Conservation (phyloP, 2,888 invertebrate genomes). For the Pasiphila rectangulata region DNA sequence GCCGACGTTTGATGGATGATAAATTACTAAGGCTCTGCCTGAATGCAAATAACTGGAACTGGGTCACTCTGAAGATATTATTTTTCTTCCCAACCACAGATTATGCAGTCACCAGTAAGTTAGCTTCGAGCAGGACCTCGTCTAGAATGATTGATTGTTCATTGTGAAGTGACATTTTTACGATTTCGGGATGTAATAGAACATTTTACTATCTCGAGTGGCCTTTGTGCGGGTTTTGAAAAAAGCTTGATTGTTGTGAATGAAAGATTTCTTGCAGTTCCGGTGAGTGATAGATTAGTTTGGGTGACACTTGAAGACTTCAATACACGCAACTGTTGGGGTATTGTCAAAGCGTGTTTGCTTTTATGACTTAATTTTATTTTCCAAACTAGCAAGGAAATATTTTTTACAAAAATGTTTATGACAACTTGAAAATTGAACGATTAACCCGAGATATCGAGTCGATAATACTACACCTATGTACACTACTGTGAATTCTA, state of each 20-base stretch:
- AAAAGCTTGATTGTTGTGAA: constrained; percentile 46
- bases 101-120: constrained; percentile 12
- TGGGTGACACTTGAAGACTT: constrained; percentile 35
- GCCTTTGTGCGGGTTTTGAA: constrained; percentile 56
- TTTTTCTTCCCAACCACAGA: constrained; percentile 64
- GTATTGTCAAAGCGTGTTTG: constrained; percentile 13
- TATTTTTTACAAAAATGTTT: not conserved
- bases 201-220: constrained; percentile 56
- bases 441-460: no score
- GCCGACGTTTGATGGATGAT: constrained; percentile 66
- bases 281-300: constrained; percentile 68
- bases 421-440: no score
- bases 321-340: constrained; percentile 7
- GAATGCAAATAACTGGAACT: constrained; percentile 77
- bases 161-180: constrained; percentile 69
- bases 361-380: constrained; percentile 6
- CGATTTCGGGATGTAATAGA: constrained; percentile 63
- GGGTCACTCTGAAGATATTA: constrained; percentile 67
- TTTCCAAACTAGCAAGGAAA: not conserved
- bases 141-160: constrained; percentile 73
- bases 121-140: constrained; percentile 41
- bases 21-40: constrained; percentile 63
- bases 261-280: constrained; percentile 64
- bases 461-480: no score
- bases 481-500: no score